A percentile compares a stretch with the other conserved stretches of the same genome.
Conservation (phyloP, 1,140 invertebrate genomes). For the Hyles vespertilio region DNA sequence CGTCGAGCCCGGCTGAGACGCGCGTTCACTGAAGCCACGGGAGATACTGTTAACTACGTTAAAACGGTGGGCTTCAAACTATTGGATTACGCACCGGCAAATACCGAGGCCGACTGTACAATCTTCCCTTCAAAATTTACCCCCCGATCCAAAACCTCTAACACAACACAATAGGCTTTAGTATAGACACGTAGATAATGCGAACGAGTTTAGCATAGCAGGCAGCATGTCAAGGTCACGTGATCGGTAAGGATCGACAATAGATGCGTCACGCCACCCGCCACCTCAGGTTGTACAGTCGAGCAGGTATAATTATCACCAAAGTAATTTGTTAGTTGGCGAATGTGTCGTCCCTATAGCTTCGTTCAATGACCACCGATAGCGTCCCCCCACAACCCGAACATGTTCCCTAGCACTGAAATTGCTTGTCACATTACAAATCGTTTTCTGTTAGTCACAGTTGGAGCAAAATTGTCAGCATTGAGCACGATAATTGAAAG, state of each 20-base stretch:
- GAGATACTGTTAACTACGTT: constrained; percentile 90
- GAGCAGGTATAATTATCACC: constrained; percentile 51
- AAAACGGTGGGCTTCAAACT: constrained; percentile 84
- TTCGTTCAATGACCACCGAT: constrained; percentile 56
- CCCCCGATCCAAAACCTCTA: neutral
- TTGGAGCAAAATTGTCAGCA: constrained; percentile 32
- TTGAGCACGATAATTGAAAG: constrained; percentile 35
- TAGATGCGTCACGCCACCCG: neutral
- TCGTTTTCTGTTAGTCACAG: constrained; percentile 42
- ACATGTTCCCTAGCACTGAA: constrained; percentile 46
- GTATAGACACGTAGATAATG: neutral
- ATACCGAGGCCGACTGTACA: constrained; percentile 59
- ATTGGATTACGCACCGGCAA: constrained; percentile 59
- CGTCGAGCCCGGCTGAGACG: constrained; percentile 87
- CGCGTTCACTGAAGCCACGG: constrained; percentile 91
- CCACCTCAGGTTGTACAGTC: constrained; percentile 55
- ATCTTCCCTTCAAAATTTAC: constrained; percentile 25
- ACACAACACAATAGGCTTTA: neutral
- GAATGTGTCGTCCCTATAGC: constrained; percentile 67
- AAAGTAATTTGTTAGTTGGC: constrained; percentile 67
- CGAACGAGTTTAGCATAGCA: neutral
- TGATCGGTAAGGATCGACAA: neutral
- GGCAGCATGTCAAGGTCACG: neutral
- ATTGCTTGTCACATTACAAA: constrained; percentile 55
- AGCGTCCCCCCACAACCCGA: constrained; percentile 36